These are phyloP conservation scores for Phyllostomus discolor DNA, from an alignment of 2,113 vertebrate genomes.

Conservation along the genomic window DNA sequence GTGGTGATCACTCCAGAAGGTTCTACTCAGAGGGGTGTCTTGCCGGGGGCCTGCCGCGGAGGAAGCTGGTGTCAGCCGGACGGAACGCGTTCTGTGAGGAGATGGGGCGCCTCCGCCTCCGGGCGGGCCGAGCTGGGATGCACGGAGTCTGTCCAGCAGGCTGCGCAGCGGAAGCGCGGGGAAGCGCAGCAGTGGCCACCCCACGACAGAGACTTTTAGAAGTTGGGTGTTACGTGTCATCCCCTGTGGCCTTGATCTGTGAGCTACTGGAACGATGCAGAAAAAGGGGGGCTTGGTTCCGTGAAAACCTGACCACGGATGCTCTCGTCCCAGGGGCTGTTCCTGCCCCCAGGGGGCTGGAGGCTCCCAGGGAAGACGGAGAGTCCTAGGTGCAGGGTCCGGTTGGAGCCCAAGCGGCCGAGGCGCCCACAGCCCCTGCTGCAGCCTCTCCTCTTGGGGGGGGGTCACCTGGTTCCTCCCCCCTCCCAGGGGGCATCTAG, in stretches of 20 bases:
- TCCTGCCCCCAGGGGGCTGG: too few species aligned
- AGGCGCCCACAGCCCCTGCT: not conserved
- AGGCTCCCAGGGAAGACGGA: accelerated
- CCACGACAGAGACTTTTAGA: not conserved
- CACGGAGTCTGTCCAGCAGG: too few species aligned
- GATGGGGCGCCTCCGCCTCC: not conserved
- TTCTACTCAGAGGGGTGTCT: accelerated
- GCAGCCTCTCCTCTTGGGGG: not conserved
- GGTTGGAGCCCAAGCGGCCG: too few species aligned
- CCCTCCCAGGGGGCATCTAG: too few species aligned
- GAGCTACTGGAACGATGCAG: not conserved
- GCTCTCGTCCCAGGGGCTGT: not conserved
- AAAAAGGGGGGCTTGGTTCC: not conserved
- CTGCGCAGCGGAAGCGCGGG: accelerated
- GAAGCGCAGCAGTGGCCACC: accelerated
- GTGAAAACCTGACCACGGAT: not conserved
- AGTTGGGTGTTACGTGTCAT: not conserved
- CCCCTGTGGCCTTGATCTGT: not conserved
- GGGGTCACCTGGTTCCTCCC: not conserved
- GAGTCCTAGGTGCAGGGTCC: accelerated
- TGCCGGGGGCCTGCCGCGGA: not conserved
- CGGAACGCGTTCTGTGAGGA: accelerated
- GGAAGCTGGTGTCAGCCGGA: accelerated
- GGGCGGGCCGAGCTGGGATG: too few species aligned
- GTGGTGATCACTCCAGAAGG: accelerated